Percentiles rank a stretch among this genome's conserved stretches.
phyloP scores from a whole-genome alignment of 1,140 invertebrate species.

The Heliothis virescens region DNA sequence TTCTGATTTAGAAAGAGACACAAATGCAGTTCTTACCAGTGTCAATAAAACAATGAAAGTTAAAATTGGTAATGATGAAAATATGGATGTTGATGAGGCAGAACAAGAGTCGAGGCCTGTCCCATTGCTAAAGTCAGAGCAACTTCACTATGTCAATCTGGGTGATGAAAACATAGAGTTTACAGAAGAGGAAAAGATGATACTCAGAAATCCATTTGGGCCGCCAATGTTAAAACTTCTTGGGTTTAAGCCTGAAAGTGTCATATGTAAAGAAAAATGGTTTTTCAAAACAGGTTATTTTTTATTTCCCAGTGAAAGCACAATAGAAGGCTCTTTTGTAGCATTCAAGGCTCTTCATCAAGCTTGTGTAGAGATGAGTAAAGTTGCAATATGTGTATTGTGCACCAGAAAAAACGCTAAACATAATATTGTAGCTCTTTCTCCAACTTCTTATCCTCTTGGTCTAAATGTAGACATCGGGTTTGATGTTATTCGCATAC shows the following conservation, averaged over 20 bases:
- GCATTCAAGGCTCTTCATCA: constrained; percentile 78
- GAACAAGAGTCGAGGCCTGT: constrained; percentile 59
- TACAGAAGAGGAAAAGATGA: constrained; percentile 74
- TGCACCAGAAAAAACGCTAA: constrained; percentile 75
- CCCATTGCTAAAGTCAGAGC: constrained; percentile 74
- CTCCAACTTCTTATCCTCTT: constrained; percentile 68
- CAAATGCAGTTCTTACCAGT: constrained; percentile 70
- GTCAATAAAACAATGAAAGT: constrained; percentile 75
- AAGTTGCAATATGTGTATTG: constrained; percentile 76
- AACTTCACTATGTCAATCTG: constrained; percentile 72
- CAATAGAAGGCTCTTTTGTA: constrained; percentile 76
- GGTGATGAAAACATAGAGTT: constrained; percentile 76
- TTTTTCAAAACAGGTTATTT: constrained; percentile 76
- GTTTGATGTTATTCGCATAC: constrained; percentile 79
- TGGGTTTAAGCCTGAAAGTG: constrained; percentile 75
- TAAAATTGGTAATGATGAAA: constrained; percentile 47
- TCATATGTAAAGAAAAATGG: constrained; percentile 80
- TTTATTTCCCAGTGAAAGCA: constrained; percentile 78
- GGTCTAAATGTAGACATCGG: constrained; percentile 73
- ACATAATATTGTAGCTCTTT: constrained; percentile 74
- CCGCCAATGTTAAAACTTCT: constrained; percentile 76
- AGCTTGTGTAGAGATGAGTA: constrained; percentile 72
- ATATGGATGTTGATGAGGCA: constrained; percentile 57
- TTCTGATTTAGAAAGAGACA: constrained; percentile 70
- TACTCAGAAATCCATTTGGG: constrained; percentile 77